phyloP scores from a whole-genome alignment of 2,888 invertebrate species.

The Oscheius onirici region DNA sequence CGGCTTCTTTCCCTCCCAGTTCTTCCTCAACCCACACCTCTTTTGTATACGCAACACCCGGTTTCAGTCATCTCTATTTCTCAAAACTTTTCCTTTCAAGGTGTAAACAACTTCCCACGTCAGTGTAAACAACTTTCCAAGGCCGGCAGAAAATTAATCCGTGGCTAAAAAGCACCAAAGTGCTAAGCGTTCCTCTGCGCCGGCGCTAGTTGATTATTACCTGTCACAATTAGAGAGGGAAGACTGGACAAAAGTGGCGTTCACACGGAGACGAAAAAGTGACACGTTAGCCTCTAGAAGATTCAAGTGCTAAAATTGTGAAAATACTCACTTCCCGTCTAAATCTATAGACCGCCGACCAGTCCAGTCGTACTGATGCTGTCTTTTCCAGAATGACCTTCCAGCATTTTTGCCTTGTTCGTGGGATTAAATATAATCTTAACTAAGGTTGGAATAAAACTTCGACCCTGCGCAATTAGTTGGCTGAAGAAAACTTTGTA shows the following conservation, averaged over 20 bases:
- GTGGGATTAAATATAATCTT: no score
- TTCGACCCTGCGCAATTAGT: no score
- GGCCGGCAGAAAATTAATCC: no score
- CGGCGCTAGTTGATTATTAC: not conserved
- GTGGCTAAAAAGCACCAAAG: not conserved
- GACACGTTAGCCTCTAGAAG: not conserved
- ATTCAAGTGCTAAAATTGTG: no score
- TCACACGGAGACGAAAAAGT: not conserved
- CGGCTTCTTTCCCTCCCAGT: not conserved
- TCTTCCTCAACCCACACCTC: not conserved
- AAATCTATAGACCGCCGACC: no score
- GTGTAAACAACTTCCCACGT: not conserved
- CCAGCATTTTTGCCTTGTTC: no score
- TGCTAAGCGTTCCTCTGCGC: conserved; percentile 2
- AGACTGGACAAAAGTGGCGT: not conserved
- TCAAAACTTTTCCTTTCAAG: not conserved
- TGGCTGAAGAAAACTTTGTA: no score
- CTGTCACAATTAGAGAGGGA: not conserved
- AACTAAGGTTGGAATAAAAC: no score
- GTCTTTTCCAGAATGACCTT: no score
- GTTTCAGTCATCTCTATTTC: not conserved
- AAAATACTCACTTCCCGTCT: no score
- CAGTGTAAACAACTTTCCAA: no score
- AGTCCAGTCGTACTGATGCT: no score
- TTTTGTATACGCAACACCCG: not conserved